A percentile compares a stretch with the other conserved stretches of the same genome.
phyloP scores from a whole-genome alignment of 2,113 vertebrate genomes.

The Polypterus senegalus region DNA sequence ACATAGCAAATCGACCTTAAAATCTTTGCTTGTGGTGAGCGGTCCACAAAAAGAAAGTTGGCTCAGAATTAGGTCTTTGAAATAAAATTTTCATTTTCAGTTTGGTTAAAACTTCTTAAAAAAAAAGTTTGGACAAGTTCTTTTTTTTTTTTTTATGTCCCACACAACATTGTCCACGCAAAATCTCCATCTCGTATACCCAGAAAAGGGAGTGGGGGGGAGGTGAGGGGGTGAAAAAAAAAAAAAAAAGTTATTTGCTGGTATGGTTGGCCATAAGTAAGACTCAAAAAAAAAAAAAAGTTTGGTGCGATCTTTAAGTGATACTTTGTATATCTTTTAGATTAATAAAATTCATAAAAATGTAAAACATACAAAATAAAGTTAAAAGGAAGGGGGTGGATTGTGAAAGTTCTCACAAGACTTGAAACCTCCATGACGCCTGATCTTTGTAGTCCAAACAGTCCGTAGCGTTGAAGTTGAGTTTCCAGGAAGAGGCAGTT shows the following conservation, averaged over 20 bases:
- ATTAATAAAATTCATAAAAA: too few relatives aligned
- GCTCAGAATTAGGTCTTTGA: background rate
- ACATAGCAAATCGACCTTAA: slow-evolving; percentile 24
- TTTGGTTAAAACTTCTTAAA: background rate
- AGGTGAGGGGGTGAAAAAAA: slow-evolving; percentile 14
- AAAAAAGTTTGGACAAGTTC: background rate
- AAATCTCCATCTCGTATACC: background rate
- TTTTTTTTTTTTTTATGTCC: background rate
- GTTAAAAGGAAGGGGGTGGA: slow-evolving; percentile 16
- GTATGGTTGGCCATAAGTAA: too few relatives aligned
- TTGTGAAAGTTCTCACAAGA: slow-evolving; percentile 68
- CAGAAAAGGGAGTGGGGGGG: slow-evolving; percentile 9
- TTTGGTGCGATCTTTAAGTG: too few relatives aligned
- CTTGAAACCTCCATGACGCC: slow-evolving; percentile 96
- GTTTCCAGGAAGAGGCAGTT: slow-evolving; percentile 82
- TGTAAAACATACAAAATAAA: too few relatives aligned
- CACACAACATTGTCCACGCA: slow-evolving; percentile 12
- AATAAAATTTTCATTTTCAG: background rate
- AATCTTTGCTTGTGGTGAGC: slow-evolving; percentile 31
- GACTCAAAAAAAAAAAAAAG: too few relatives aligned
- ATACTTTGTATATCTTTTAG: too few relatives aligned
- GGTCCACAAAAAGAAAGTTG: background rate
- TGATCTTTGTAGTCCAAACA: slow-evolving; percentile 99
- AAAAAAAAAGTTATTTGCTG: slow-evolving; percentile 10
- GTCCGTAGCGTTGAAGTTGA: slow-evolving; percentile 95